phyloP scores from a whole-genome alignment of 2,113 vertebrate species.

The Empidonax traillii region DNA sequence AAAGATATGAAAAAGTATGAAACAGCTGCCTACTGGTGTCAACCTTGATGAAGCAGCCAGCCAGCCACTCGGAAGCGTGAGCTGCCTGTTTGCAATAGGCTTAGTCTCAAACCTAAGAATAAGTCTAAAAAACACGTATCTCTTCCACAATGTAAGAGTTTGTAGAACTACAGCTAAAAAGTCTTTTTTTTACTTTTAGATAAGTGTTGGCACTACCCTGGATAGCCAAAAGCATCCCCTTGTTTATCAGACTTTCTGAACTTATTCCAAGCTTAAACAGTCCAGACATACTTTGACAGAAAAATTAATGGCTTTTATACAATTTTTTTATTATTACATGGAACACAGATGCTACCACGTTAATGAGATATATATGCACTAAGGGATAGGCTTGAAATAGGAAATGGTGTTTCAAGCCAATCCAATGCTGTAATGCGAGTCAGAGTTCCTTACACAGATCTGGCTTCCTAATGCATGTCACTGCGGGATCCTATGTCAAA shows the following conservation, averaged over 20 bases:
- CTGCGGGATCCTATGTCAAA: neutral
- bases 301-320: neutral
- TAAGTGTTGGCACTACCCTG: neutral
- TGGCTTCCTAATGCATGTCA: neutral
- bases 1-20: neutral
- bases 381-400: neutral
- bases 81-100: neutral
- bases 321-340: neutral
- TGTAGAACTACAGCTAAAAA: neutral
- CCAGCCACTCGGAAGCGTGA: neutral
- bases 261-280: neutral
- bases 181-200: neutral
- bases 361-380: neutral
- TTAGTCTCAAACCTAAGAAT: neutral
- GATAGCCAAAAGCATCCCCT: neutral
- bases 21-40: neutral
- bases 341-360: neutral
- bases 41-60: neutral
- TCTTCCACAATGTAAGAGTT: neutral
- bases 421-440: rapidly evolving
- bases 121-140: neutral
- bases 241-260: neutral
- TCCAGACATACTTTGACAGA: neutral
- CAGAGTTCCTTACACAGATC: neutral
- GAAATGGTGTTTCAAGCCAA: neutral